A percentile compares a stretch with the other conserved stretches of the same genome.
These are phyloP conservation scores for Mimumesa dahlbomi DNA, from an alignment of 2,888 invertebrate species.

Conservation along the genomic window DNA sequence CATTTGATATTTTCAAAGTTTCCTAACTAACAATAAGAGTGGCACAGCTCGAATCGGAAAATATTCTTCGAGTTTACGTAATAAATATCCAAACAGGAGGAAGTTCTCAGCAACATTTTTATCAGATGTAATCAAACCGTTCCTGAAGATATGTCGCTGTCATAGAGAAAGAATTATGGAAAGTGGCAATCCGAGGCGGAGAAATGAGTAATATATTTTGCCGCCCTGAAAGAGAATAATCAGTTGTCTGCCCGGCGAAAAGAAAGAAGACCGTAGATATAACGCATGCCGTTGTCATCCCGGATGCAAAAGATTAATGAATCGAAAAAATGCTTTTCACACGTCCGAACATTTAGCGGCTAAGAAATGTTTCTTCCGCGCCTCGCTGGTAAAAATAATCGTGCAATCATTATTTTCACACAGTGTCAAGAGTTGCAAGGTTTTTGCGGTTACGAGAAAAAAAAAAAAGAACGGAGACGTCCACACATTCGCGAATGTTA, in stretches of 20 bases:
- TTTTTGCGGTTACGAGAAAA: too few species aligned
- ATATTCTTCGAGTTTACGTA: not conserved
- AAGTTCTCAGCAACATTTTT: slow-evolving; percentile 12
- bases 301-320: slow-evolving; percentile 39
- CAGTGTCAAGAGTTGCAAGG: too few species aligned
- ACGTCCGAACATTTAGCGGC: too few species aligned
- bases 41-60: too few species aligned
- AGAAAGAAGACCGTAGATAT: slow-evolving; percentile 17
- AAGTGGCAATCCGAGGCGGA: slow-evolving; percentile 25
- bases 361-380: too few species aligned
- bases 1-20: too few species aligned
- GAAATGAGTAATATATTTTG: slow-evolving; percentile 46
- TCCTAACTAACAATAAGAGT: too few species aligned
- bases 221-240: slow-evolving; percentile 30
- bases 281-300: slow-evolving; percentile 2
- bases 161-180: slow-evolving; percentile 34
- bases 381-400: too few species aligned
- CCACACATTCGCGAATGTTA: too few species aligned
- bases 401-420: too few species aligned
- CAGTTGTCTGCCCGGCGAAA: slow-evolving; percentile 15
- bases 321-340: slow-evolving; percentile 35
- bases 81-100: not conserved
- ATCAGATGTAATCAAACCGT: slow-evolving; percentile 6
- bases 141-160: slow-evolving; percentile 29
- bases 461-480: too few species aligned